Evolutionary conservation across 2,888 invertebrate genomes (phyloP).

Genomic region (Miltochrista miniata): DNA sequence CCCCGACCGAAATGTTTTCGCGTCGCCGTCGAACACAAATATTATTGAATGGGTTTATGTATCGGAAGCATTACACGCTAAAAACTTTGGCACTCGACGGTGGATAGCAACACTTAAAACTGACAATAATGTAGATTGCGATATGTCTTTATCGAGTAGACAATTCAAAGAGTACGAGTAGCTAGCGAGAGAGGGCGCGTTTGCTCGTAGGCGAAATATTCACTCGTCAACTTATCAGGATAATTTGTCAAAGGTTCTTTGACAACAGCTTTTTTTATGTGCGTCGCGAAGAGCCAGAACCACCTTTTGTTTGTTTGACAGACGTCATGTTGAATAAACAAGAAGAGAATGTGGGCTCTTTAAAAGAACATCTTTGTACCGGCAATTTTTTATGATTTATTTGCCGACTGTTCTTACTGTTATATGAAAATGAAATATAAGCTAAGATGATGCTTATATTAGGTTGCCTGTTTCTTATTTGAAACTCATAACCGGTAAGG

Average conservation of each 20-base stretch:
- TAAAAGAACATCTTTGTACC: constrained; percentile 36
- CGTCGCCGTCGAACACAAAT: constrained; percentile 75
- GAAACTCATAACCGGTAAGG: neutral
- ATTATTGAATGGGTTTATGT: constrained; percentile 81
- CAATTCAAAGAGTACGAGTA: constrained; percentile 34
- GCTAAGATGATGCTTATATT: neutral
- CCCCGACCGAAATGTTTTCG: constrained; percentile 71
- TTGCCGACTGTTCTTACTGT: constrained; percentile 25
- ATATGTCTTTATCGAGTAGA: constrained; percentile 38
- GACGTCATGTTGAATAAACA: constrained; percentile 66
- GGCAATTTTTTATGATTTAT: constrained; percentile 25
- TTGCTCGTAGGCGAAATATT: constrained; percentile 38
- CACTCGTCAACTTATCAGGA: constrained; percentile 63
- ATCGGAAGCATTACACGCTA: constrained; percentile 80
- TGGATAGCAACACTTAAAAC: constrained; percentile 58
- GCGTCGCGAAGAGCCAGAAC: constrained; percentile 45
- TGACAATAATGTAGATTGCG: constrained; percentile 49
- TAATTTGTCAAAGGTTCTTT: constrained; percentile 77
- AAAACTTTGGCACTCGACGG: constrained; percentile 74
- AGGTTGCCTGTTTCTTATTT: constrained; percentile 1
- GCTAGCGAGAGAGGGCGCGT: constrained; percentile 23
- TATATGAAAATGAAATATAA: constrained; percentile 16
- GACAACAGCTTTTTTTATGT: constrained; percentile 61
- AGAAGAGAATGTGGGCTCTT: constrained; percentile 46
- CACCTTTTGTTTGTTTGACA: constrained; percentile 68